Conservation (phyloP, 1,140 invertebrate species). For the Apocrypta bakeri region DNA sequence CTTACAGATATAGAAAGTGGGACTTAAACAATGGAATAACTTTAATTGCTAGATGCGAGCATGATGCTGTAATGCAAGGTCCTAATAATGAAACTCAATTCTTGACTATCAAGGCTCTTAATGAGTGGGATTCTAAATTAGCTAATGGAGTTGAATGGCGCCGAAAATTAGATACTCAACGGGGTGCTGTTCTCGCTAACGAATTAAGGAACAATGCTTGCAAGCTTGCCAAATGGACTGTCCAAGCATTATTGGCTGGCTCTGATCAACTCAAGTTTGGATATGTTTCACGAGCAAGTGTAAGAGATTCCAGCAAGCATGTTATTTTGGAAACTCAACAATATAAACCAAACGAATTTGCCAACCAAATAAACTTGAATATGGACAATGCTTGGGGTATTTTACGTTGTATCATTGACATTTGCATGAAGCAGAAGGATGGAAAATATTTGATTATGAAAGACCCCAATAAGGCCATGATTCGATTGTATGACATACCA, state of each 20-base stretch:
- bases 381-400: constrained; percentile 99
- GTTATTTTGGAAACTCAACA: constrained; percentile 99
- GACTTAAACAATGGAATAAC: constrained; percentile 94
- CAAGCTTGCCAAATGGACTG: constrained; percentile 99
- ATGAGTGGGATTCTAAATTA: constrained; percentile 98
- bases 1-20: constrained; percentile 98
- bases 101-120: constrained; percentile 97
- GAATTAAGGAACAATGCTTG: constrained; percentile 99
- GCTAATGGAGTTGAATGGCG: constrained; percentile 99
- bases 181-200: constrained; percentile 98
- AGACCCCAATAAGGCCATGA: constrained; percentile 98
- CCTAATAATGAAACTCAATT: constrained; percentile 95
- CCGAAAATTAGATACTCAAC: constrained; percentile 96
- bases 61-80: constrained; percentile 94
- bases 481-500: constrained; percentile 97
- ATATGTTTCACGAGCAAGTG: constrained; percentile 95
- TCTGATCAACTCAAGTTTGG: constrained; percentile 99
- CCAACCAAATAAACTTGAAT: constrained; percentile 98
- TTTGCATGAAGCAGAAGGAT: constrained; percentile 98
- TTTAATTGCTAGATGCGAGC: constrained; percentile 95
- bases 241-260: constrained; percentile 95
- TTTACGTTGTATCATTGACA: constrained; percentile 97
- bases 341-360: constrained; percentile 98
- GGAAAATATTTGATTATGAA: constrained; percentile 99
- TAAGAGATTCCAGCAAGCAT: constrained; percentile 96